Conservation (phyloP, 2,797 vertebrate genomes). For the Prunella strophiata region DNA sequence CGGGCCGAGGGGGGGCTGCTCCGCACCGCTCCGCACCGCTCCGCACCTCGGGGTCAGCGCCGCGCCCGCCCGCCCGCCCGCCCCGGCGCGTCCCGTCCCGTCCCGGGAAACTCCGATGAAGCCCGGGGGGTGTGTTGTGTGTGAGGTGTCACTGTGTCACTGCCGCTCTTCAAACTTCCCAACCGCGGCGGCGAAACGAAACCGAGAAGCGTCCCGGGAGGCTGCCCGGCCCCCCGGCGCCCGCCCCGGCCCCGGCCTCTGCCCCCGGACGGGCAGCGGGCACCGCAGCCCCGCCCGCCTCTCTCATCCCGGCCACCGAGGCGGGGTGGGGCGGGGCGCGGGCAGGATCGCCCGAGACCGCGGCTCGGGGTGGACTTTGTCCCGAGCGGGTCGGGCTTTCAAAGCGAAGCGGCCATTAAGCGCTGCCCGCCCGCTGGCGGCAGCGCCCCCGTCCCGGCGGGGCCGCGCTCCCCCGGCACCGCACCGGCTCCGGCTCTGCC, state of each 20-base stretch:
- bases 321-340: neutral
- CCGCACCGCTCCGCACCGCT: neutral
- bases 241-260: neutral
- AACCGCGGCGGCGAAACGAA: neutral
- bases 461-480: neutral
- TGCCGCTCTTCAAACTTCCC: conserved; percentile 13
- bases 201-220: neutral
- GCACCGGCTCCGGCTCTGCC: neutral
- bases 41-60: neutral
- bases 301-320: neutral
- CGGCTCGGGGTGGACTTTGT: conserved; percentile 33
- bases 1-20: neutral
- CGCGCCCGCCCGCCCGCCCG: neutral
- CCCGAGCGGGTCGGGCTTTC: neutral
- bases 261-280: neutral
- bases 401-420: conserved; percentile 24
- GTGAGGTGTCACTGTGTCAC: neutral
- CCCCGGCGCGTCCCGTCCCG: neutral
- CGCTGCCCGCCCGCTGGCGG: neutral
- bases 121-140: neutral
- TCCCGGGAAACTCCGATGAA: neutral
- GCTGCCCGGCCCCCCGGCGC: neutral
- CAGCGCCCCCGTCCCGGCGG: neutral
- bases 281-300: neutral
- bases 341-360: neutral